Evolutionary conservation across 2,888 invertebrate species (phyloP).

Genomic region (Anthrax anthrax): DNA sequence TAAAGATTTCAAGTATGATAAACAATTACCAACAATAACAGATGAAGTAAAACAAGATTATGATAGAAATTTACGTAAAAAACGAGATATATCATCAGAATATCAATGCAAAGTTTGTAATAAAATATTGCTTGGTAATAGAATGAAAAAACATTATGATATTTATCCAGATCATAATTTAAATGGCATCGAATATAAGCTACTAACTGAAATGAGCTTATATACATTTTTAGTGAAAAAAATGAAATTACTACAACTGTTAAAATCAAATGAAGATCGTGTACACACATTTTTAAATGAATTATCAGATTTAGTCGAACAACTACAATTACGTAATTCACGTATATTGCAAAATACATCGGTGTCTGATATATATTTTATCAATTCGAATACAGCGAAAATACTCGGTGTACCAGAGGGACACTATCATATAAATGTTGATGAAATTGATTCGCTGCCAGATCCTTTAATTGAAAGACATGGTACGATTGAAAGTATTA

Average conservation of each 20-base stretch:
- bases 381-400: constrained; percentile 24
- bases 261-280: constrained; percentile 24
- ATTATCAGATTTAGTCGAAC: constrained; percentile 28
- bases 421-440: constrained; percentile 29
- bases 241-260: constrained; percentile 22
- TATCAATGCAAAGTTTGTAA: constrained; percentile 28
- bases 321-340: constrained; percentile 27
- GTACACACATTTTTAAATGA: constrained; percentile 28
- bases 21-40: neutral
- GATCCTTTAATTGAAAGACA: too few species aligned
- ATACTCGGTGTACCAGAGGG: constrained; percentile 32
- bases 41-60: neutral
- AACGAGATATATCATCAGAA: constrained; percentile 21
- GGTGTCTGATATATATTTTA: constrained; percentile 24
- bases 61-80: constrained; percentile 3
- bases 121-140: constrained; percentile 28
- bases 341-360: constrained; percentile 29
- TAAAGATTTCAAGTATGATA: neutral
- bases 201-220: constrained; percentile 18
- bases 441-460: constrained; percentile 25
- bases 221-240: constrained; percentile 27
- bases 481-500: constrained; percentile 8
- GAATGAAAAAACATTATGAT: constrained; percentile 25
- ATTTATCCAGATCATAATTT: constrained; percentile 25
- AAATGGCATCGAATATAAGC: neutral